A percentile compares a stretch with the other conserved stretches of the same genome.
Conservation (phyloP, 2,888 invertebrate species). For the Stictocephala bisonia region DNA sequence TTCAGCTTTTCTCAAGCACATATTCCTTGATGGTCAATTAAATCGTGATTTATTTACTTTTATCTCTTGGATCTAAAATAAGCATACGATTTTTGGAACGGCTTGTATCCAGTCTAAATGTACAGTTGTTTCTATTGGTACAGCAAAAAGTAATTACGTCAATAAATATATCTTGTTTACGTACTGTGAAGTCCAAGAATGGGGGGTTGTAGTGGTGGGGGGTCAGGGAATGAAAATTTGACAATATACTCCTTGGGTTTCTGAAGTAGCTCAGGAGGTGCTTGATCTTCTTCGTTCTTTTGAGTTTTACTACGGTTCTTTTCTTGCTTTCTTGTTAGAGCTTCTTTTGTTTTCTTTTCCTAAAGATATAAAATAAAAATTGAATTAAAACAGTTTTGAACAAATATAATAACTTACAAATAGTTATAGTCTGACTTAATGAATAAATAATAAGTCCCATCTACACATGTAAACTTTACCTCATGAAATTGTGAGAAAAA, state of each 20-base stretch:
- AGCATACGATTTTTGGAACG: too few species aligned
- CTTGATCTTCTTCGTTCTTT: slow-evolving; percentile 82
- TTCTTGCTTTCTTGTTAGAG: slow-evolving; percentile 90
- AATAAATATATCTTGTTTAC: slow-evolving; percentile 60
- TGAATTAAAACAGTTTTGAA: neutral
- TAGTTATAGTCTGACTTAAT: too few species aligned
- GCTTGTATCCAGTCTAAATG: too few species aligned
- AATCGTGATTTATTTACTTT: neutral
- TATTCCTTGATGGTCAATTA: too few species aligned
- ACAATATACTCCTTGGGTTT: slow-evolving; percentile 96
- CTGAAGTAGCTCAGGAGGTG: slow-evolving; percentile 85
- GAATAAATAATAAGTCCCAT: too few species aligned
- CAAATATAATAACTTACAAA: too few species aligned
- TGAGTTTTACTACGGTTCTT: slow-evolving; percentile 87
- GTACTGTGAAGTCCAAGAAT: slow-evolving; percentile 93
- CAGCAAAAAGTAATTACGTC: too few species aligned
- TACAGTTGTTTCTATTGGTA: too few species aligned
- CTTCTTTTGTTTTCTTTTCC: slow-evolving; percentile 94
- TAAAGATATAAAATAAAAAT: neutral
- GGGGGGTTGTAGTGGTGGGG: slow-evolving; percentile 95
- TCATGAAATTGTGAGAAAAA: too few species aligned
- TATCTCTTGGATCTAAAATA: neutral
- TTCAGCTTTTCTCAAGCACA: too few species aligned
- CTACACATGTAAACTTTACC: too few species aligned
- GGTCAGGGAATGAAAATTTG: slow-evolving; percentile 98